Evolutionary conservation across 1,140 invertebrate species (phyloP).

Genomic region (Acyrthosiphon pisum): DNA sequence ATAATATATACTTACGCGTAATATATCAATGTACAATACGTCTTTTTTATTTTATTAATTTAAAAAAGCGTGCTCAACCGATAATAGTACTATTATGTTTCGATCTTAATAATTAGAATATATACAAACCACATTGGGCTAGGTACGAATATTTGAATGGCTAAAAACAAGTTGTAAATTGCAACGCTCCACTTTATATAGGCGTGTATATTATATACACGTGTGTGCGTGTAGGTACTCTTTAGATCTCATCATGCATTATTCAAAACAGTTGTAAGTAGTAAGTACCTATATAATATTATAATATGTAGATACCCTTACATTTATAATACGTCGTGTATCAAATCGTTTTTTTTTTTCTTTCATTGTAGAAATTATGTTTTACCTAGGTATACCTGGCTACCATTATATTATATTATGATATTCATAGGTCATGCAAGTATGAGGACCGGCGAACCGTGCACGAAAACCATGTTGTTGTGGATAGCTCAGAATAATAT

Average conservation of each 20-base stretch:
- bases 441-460: conserved; percentile 16
- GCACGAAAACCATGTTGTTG: background rate
- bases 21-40: too few species aligned
- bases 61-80: too few species aligned
- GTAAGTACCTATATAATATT: background rate
- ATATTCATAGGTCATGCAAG: background rate
- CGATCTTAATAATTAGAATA: too few species aligned
- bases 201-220: too few species aligned
- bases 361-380: background rate
- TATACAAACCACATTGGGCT: too few species aligned
- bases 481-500: background rate
- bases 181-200: too few species aligned
- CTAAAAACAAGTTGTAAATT: too few species aligned
- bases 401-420: background rate
- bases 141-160: too few species aligned
- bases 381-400: background rate
- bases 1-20: too few species aligned
- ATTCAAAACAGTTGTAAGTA: background rate
- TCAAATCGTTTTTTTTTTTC: background rate
- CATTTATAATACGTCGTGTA: background rate
- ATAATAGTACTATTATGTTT: too few species aligned
- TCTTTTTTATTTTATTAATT: too few species aligned
- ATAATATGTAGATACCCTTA: background rate
- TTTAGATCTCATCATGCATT: background rate
- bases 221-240: background rate